Evolutionary conservation across 2,113 vertebrate genomes (phyloP).

Genomic region (Heptranchias perlo): DNA sequence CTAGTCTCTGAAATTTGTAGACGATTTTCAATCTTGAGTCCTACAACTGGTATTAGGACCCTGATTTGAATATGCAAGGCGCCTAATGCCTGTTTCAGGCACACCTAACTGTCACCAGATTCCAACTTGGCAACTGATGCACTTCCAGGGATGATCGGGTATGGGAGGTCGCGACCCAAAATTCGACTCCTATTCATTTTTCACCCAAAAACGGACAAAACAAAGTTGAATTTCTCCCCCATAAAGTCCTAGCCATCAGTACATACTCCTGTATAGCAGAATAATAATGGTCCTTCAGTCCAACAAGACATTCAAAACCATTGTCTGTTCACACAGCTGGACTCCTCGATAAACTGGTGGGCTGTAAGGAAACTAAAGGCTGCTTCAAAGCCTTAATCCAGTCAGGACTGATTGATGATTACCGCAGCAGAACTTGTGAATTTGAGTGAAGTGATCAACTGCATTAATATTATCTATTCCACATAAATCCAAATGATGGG

Average conservation of each 20-base stretch:
- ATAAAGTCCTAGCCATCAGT: not conserved
- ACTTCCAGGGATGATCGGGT: not conserved
- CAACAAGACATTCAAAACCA: not conserved
- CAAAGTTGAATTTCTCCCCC: not conserved
- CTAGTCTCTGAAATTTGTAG: not conserved
- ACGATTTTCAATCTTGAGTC: not conserved
- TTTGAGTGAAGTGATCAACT: slow-evolving; percentile 8
- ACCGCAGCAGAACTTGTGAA: not conserved
- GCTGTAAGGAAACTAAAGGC: not conserved
- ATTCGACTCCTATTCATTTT: not conserved
- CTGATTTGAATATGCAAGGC: not conserved
- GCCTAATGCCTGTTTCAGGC: not conserved
- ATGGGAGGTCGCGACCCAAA: not conserved
- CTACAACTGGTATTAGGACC: not conserved
- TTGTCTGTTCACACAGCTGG: not conserved
- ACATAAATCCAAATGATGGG: not conserved
- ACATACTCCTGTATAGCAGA: not conserved
- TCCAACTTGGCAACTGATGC: not conserved
- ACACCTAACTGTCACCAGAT: too few species aligned
- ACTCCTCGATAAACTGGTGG: not conserved
- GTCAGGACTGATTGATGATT: not conserved
- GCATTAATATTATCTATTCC: slow-evolving; percentile 6
- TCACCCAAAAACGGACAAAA: not conserved
- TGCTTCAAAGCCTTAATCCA: not conserved
- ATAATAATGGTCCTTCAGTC: not conserved